Percentiles rank a stretch among this genome's conserved stretches.
These are phyloP conservation scores for Limonius californicus DNA, from an alignment of 1,140 invertebrate species.

Conservation along the genomic window DNA sequence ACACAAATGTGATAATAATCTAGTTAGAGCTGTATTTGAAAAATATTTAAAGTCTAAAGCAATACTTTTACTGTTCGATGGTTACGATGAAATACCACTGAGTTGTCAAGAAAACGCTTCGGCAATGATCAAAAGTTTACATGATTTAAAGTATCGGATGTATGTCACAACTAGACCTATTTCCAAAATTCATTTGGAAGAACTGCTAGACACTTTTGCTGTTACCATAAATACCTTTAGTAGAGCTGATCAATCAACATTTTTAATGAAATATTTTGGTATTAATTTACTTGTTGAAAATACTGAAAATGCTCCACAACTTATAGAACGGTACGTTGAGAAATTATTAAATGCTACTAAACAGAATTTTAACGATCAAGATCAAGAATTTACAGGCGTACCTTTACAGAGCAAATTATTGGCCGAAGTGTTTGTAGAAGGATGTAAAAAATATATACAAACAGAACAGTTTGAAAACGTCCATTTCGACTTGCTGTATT, in stretches of 20 bases:
- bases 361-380: not conserved
- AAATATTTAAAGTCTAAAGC: not conserved
- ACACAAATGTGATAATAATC: not conserved
- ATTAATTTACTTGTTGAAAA: too few species aligned
- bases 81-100: not conserved
- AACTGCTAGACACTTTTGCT: not conserved
- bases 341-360: not conserved
- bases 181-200: not conserved
- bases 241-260: not conserved
- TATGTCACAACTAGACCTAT: not conserved
- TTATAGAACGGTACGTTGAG: too few species aligned
- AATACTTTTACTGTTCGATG: not conserved
- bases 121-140: not conserved
- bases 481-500: not conserved
- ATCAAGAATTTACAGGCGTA: not conserved
- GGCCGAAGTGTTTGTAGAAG: not conserved
- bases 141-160: not conserved
- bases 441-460: not conserved
- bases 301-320: too few species aligned
- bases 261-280: not conserved
- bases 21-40: not conserved
- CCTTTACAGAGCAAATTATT: not conserved
- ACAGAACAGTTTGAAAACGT: not conserved
- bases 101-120: not conserved
- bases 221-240: not conserved